phyloP scores from a whole-genome alignment of 2,113 vertebrate genomes.

The Dissostichus mawsoni region DNA sequence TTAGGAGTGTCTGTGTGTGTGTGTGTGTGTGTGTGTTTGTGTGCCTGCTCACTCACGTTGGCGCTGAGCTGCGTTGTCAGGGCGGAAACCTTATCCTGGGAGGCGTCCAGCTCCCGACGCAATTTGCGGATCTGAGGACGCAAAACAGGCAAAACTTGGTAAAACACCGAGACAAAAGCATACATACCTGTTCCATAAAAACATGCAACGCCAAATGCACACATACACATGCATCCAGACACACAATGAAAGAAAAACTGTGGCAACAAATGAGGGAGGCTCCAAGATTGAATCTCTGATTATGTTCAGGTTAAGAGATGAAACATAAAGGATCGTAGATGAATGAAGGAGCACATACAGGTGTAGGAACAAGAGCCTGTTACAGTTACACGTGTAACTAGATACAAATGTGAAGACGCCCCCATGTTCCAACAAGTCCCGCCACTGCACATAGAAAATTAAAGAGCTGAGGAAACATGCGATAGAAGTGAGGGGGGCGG shows the following conservation, averaged over 20 bases:
- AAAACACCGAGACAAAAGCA: constrained; percentile 29
- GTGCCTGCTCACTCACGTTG: constrained; percentile 87
- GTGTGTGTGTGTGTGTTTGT: not conserved
- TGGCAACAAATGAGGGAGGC: constrained; percentile 45
- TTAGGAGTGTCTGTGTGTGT: not conserved
- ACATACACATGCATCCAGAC: constrained; percentile 19
- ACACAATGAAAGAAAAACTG: not conserved
- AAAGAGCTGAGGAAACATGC: constrained; percentile 49
- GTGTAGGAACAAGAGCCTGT: constrained; percentile 52
- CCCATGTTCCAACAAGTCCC: constrained; percentile 64
- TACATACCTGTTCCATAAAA: not conserved
- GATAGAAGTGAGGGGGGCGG: constrained; percentile 26
- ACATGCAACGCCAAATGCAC: not conserved
- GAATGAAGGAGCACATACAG: constrained; percentile 47
- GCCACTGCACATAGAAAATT: constrained; percentile 41
- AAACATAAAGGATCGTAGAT: constrained; percentile 9
- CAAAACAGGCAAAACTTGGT: constrained; percentile 14
- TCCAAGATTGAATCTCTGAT: constrained; percentile 43
- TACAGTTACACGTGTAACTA: constrained; percentile 58
- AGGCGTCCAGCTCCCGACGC: constrained; percentile 94
- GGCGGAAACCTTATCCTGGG: constrained; percentile 98
- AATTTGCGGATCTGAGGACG: constrained; percentile 92
- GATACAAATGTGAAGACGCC: constrained; percentile 57
- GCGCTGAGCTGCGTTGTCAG: constrained; percentile 97
- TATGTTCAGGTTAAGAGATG: constrained; percentile 28